Base-by-base conservation (phyloP, 2,888 invertebrate genomes). In the Agrochola macilenta region DNA sequence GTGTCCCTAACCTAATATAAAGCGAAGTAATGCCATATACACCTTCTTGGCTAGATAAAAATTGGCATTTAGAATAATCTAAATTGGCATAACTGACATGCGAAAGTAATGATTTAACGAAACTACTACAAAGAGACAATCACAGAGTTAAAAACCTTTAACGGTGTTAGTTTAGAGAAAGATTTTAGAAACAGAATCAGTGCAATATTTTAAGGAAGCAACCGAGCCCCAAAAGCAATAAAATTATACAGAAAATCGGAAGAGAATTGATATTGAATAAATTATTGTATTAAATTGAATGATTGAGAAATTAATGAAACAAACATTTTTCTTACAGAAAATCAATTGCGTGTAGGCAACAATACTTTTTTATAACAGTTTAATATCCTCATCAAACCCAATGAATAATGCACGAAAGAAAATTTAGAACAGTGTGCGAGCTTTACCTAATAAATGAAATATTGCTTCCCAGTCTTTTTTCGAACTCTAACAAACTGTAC, bases 1-100 rank as follows among this genome's bases (percentile, higher is more conserved):
- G 76, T 82, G 83, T 88, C 88, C 85, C 87, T 88, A 88, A 87
- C 86, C 83, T 66, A 75, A 79, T 84, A 86, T 76, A 68, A 78
- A 73, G 65, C 43, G 46, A 74, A 70, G 71, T 84, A 72, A 64
- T 71, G 76, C 63, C 73, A 81, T 78, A 75, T 52, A 79, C 61
- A 78, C 69, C 71, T 70, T 79, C 69, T 82, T 66, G 66, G 69
- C 66, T 78, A 81, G 46, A 61, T 69, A 64, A 75, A 72, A 77
- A 77, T 57, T 73, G 52, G 46, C 65, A 64, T 83, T 57, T 8
- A 64, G 12, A 49, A 72, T 49, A 5, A 82, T 66, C n/a, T 69
- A 12, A 73, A 79, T 75, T 60, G 20, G 14, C 14, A 30, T 65
- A 35, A 61, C 14, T n/a, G 46, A 35, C 8, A 57, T 46, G 65